Evolutionary conservation across 2,113 vertebrate species (phyloP).

Genomic region (Rhinolophus sinicus): DNA sequence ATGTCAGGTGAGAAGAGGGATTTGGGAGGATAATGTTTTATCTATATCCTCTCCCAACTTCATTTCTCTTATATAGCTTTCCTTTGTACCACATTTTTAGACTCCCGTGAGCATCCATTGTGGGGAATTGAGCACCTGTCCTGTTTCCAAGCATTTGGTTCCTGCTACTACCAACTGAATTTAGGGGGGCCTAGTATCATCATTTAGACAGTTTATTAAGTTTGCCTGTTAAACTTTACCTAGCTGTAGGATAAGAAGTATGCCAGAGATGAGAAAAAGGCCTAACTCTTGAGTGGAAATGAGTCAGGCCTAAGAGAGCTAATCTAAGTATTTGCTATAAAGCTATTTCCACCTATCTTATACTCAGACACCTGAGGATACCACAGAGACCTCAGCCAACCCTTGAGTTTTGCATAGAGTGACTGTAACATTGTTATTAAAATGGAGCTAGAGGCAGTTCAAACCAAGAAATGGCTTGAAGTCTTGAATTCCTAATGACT

Average conservation of each 20-base stretch:
- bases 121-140: background rate
- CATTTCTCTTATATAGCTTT: background rate
- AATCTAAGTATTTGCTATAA: slow-evolving; percentile 1
- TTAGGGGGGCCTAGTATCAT: background rate
- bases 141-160: background rate
- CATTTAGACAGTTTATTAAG: background rate
- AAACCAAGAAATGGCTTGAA: background rate
- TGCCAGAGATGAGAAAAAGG: background rate
- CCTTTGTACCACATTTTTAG: background rate
- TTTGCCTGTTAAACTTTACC: background rate
- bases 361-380: background rate
- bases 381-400: background rate
- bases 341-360: background rate
- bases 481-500: background rate
- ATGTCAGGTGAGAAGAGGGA: background rate
- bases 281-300: background rate
- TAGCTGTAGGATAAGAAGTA: background rate
- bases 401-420: background rate
- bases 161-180: background rate
- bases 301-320: no score
- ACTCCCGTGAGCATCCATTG: background rate
- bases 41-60: background rate
- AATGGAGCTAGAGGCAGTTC: background rate
- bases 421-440: background rate
- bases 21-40: background rate